Evolutionary conservation across 2,113 vertebrate genomes (phyloP), one percentile per base, ranked within the genome.

Genomic region (Eudyptes chrysolophus): DNA sequence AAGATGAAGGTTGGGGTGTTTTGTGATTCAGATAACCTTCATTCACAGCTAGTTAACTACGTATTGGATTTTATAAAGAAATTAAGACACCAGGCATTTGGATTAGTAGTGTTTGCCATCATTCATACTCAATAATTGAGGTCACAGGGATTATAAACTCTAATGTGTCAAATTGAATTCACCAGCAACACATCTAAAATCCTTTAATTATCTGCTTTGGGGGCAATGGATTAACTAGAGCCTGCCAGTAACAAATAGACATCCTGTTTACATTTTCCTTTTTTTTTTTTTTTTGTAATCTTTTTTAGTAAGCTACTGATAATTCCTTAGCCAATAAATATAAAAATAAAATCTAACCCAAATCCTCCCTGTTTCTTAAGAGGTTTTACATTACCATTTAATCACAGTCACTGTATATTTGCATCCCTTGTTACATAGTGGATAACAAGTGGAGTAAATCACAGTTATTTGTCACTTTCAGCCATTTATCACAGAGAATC

Each of bases 111-210:
- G 80, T 98, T 98, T 98, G 93, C 95, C 84, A 94, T 97, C 91
- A 97, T 97, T 98, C 94, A 89, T 95, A 85, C 96, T 98, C 92
- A 83, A 95, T 98, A 98, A 98, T 98, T 98, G 97, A 98, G 96
- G 96, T 98, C 95, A 94, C 19, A 92, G 65, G 90, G 84, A 85
- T 97, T 98, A 97, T 96, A 98, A 98, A 97, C 94, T 94, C 51
- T 97, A 97, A 96, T 95, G 89, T 97, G 95, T 97, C 89, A 98
- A 97, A 97, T 94, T 97, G 96, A 98, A 98, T 98, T 98, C 95
- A 97, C 44, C 90, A 95, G 88, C 75, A 87, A 82, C 90, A 70
- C 85, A 94, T 96, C 68, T 89, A 83, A 98, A 97, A 94, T 98
- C 85, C 87, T 91, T 97, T 97, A 96, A 98, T 97, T 97, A 94